phyloP scores from a whole-genome alignment of 2,113 vertebrate species.

The Casuarius casuarius region DNA sequence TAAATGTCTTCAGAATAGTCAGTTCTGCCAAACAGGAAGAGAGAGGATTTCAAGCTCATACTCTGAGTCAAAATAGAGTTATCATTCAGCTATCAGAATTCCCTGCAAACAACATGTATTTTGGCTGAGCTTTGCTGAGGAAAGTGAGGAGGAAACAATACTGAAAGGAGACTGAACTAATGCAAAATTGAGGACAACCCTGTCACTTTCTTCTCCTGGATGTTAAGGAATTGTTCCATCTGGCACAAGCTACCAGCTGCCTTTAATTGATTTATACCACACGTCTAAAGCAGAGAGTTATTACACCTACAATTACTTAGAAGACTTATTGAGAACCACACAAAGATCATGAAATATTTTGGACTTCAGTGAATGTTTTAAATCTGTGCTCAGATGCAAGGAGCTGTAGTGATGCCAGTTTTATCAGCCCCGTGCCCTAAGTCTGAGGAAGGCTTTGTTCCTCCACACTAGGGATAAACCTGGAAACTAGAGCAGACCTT shows the following conservation, averaged over 20 bases:
- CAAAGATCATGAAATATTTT: background rate
- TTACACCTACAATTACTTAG: background rate
- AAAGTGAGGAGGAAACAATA: background rate
- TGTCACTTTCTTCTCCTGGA: background rate
- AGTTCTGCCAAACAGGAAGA: background rate
- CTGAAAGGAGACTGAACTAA: background rate
- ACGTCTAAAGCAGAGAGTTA: background rate
- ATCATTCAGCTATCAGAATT: rapidly evolving
- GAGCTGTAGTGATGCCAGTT: background rate
- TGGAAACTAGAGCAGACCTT: too few species aligned
- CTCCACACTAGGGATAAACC: too few species aligned
- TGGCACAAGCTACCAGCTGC: background rate
- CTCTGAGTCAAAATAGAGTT: background rate
- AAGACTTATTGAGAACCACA: background rate
- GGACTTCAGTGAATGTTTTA: background rate
- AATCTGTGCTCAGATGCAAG: background rate
- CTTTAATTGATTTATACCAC: background rate
- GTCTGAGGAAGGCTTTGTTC: background rate
- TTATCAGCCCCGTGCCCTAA: background rate
- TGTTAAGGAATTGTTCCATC: background rate
- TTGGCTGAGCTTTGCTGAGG: background rate
- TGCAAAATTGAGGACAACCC: background rate
- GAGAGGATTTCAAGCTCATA: background rate
- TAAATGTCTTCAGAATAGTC: rapidly evolving
- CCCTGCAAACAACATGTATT: background rate